Evolutionary conservation across 1,140 invertebrate species (phyloP).

Genomic region (Oryzaephilus surinamensis): DNA sequence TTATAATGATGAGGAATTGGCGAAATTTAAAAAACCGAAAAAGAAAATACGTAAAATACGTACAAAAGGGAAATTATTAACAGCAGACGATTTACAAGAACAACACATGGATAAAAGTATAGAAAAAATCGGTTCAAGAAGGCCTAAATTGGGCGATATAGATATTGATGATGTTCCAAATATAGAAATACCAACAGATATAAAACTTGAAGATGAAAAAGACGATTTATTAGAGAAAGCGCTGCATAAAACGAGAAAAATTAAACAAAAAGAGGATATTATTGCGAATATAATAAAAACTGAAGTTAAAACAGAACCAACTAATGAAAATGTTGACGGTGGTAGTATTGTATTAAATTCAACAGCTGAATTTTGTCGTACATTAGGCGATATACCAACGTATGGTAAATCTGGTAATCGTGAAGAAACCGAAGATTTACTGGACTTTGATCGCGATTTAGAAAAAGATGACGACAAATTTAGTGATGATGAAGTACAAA

Average conservation of each 20-base stretch:
- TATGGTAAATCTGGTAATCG: constrained; percentile 81
- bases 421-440: constrained; percentile 71
- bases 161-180: constrained; percentile 45
- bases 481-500: constrained; percentile 28
- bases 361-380: constrained; percentile 94
- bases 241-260: constrained; percentile 59
- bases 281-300: constrained; percentile 36
- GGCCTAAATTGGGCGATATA: constrained; percentile 27
- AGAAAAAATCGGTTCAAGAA: constrained; percentile 44
- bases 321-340: constrained; percentile 32
- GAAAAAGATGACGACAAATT: constrained; percentile 10
- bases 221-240: constrained; percentile 62
- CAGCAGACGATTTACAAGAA: constrained; percentile 47
- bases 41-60: constrained; percentile 64
- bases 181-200: constrained; percentile 42
- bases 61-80: constrained; percentile 43
- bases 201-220: constrained; percentile 64
- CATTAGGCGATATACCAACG: constrained; percentile 86
- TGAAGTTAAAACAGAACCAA: constrained; percentile 38
- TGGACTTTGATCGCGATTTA: constrained; percentile 40
- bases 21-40: constrained; percentile 86
- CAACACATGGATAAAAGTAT: constrained; percentile 36
- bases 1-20: constrained; percentile 71
- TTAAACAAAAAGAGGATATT: constrained; percentile 49
- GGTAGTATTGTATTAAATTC: constrained; percentile 78